Percentiles rank a stretch among this genome's conserved stretches.
These are phyloP conservation scores for Drosophila ironensis DNA, from an alignment of 1,140 invertebrate species.

Conservation along the genomic window DNA sequence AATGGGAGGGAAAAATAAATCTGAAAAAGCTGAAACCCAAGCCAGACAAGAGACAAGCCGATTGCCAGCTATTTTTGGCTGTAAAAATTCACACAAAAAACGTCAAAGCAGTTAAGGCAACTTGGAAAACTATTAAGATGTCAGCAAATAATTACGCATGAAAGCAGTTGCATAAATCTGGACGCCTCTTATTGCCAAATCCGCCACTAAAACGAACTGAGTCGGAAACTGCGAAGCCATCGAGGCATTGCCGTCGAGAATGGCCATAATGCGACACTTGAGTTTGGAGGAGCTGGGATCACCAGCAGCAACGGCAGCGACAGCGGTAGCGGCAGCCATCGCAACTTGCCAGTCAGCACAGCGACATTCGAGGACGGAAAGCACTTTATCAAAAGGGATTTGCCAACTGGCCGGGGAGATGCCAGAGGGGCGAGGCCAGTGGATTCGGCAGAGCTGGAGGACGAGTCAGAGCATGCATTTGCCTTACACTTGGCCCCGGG, in stretches of 20 bases:
- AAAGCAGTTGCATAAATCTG: conserved; percentile 70
- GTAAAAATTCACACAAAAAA: conserved; percentile 24
- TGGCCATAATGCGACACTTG: conserved; percentile 75
- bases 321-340: not conserved
- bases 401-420: conserved; percentile 33
- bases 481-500: conserved; percentile 29
- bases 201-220: conserved; percentile 70
- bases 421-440: not conserved
- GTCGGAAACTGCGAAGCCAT: conserved; percentile 45
- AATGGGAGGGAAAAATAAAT: not conserved
- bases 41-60: conserved; percentile 6
- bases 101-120: conserved; percentile 34
- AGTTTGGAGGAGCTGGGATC: conserved; percentile 3
- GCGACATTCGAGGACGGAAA: conserved; percentile 31
- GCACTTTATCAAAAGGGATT: conserved; percentile 79
- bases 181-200: conserved; percentile 61
- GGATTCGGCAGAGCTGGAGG: not conserved
- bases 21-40: no score
- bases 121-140: conserved; percentile 73
- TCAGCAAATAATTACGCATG: conserved; percentile 78
- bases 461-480: conserved; percentile 20
- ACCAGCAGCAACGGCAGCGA: no score
- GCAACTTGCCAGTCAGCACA: conserved; percentile 33
- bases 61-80: conserved; percentile 26
- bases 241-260: conserved; percentile 53